These are phyloP conservation scores for Blera fallax DNA, from an alignment of 2,888 invertebrate genomes.

Conservation along the genomic window DNA sequence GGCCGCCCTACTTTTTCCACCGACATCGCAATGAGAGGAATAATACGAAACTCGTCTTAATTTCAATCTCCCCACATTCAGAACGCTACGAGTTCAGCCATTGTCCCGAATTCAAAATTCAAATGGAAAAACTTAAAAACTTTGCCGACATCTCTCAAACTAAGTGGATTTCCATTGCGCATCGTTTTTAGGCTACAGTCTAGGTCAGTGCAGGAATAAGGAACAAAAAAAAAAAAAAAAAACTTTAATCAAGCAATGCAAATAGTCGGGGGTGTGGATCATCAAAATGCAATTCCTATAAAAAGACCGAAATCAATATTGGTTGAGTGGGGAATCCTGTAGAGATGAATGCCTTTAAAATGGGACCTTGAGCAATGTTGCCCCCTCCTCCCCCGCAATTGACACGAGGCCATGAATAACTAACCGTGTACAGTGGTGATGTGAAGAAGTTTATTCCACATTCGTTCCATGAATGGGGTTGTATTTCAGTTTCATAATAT, in stretches of 20 bases:
- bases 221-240: constrained; percentile 4
- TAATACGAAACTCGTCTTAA: constrained; percentile 10
- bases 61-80: neutral
- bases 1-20: constrained; percentile 39
- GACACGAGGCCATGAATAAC: constrained; percentile 18
- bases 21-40: constrained; percentile 35
- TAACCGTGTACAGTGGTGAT: constrained; percentile 9
- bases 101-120: constrained; percentile 56
- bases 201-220: constrained; percentile 51
- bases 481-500: constrained; percentile 39
- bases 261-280: constrained; percentile 26
- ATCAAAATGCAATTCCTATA: constrained; percentile 33
- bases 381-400: neutral
- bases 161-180: neutral
- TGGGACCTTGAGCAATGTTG: constrained; percentile 35
- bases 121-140: constrained; percentile 34
- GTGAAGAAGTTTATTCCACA: constrained; percentile 25
- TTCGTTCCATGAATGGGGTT: constrained; percentile 69
- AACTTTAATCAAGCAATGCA: constrained; percentile 60
- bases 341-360: constrained; percentile 14
- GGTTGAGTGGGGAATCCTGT: neutral
- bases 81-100: constrained; percentile 24
- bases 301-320: constrained; percentile 13
- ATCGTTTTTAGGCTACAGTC: constrained; percentile 12
- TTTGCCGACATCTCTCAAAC: constrained; percentile 29